These are phyloP conservation scores for Euborellia annulipes DNA, from an alignment of 1,140 invertebrate species.

Conservation along the genomic window DNA sequence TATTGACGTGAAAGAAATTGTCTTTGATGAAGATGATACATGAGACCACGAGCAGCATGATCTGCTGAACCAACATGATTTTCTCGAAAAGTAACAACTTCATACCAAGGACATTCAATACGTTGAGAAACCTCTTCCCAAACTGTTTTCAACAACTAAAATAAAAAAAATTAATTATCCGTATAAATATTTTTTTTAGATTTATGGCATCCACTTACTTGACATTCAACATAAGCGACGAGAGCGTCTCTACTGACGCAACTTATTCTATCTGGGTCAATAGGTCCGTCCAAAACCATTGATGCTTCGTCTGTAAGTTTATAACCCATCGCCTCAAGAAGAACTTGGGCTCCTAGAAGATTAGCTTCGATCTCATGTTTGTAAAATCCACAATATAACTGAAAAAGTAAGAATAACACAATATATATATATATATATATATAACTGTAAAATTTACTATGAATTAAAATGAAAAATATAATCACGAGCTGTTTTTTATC, in stretches of 20 bases:
- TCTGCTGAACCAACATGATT: conserved; percentile 41
- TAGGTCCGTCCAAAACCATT: conserved; percentile 46
- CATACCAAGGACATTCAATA: conserved; percentile 40
- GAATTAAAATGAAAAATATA: no score
- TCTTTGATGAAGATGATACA: conserved; percentile 23
- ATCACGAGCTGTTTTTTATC: no score
- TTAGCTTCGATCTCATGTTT: conserved; percentile 71
- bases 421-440: no score
- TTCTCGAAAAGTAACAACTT: conserved; percentile 47
- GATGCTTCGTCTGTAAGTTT: conserved; percentile 35
- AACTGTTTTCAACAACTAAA: conserved; percentile 35
- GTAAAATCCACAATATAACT: conserved; percentile 74
- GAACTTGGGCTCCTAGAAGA: conserved; percentile 50
- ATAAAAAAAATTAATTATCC: conserved; percentile 7
- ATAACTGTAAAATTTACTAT: no score
- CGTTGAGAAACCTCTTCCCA: conserved; percentile 37
- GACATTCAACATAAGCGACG: conserved; percentile 76
- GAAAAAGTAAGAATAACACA: conserved; percentile 22
- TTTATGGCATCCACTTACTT: conserved; percentile 33
- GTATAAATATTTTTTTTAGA: conserved; percentile 1
- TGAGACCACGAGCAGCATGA: conserved; percentile 31
- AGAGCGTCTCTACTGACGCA: conserved; percentile 66
- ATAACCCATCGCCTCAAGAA: conserved; percentile 73
- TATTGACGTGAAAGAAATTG: conserved; percentile 2
- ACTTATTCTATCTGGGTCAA: conserved; percentile 63